A percentile compares a stretch with the other conserved stretches of the same genome.
Evolutionary conservation across 1,140 invertebrate species (phyloP).

Genomic region (Aphidius ervi): DNA sequence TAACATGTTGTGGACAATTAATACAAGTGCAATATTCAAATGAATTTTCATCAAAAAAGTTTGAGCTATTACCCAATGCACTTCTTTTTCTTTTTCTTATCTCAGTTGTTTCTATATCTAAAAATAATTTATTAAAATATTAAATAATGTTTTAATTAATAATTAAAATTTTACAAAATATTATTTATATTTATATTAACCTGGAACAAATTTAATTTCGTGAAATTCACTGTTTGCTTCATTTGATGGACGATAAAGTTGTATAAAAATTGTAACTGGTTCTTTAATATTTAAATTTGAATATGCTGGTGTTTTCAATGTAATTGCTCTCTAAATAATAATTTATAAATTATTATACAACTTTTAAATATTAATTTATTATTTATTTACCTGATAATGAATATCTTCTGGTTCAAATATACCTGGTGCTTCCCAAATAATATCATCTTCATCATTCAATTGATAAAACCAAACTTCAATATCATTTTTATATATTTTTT

Average conservation of each 20-base stretch:
- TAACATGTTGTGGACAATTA: too few species aligned
- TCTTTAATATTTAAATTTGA: conserved; percentile 60
- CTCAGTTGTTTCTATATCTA: too few species aligned
- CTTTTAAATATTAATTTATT: background rate
- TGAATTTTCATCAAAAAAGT: too few species aligned
- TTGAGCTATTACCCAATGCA: too few species aligned
- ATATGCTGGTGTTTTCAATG: conserved; percentile 74
- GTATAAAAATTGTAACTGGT: conserved; percentile 68
- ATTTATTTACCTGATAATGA: conserved; percentile 70
- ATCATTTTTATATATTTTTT: conserved; percentile 88
- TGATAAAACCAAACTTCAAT: conserved; percentile 87
- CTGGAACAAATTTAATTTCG: conserved; percentile 58
- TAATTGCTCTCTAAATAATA: conserved; percentile 59
- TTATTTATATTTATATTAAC: background rate
- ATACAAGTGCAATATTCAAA: too few species aligned
- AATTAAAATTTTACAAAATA: background rate
- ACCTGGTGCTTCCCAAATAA: conserved; percentile 80
- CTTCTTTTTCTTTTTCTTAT: too few species aligned
- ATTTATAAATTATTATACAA: background rate
- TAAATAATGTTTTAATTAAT: background rate
- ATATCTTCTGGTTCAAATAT: conserved; percentile 86
- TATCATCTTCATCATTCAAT: conserved; percentile 62
- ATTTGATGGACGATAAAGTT: conserved; percentile 76
- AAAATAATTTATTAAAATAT: too few species aligned
- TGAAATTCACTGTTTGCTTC: conserved; percentile 72